Conservation (phyloP, 2,888 invertebrate genomes). For the Diarsia dahlii region DNA sequence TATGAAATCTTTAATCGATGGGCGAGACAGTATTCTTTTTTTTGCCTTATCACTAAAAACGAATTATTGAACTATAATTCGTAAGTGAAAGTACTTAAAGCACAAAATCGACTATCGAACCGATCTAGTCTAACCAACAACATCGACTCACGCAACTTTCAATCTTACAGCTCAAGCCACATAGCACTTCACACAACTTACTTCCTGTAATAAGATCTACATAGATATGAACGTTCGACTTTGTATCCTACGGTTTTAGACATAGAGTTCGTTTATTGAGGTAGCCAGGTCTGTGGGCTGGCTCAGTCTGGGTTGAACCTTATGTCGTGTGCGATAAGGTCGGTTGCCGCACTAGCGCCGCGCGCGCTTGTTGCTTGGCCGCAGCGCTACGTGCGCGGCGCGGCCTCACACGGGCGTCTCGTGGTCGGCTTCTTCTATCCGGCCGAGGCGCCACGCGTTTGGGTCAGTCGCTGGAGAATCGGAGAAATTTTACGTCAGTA, state of each 20-base stretch:
- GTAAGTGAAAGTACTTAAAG: conserved; percentile 49
- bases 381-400: conserved; percentile 82
- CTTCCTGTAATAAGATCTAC: conserved; percentile 63
- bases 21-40: conserved; percentile 1
- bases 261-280: conserved; percentile 58
- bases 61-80: conserved; percentile 61
- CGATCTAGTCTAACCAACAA: conserved; percentile 34
- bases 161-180: conserved; percentile 50
- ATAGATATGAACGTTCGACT: conserved; percentile 58
- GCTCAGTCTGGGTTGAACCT: conserved; percentile 45
- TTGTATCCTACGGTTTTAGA: conserved; percentile 40
- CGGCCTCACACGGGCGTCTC: conserved; percentile 94
- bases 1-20: conserved; percentile 41
- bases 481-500: conserved; percentile 18
- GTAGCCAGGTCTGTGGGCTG: conserved; percentile 43
- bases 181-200: conserved; percentile 41
- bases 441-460: conserved; percentile 95
- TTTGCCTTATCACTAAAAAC: conserved; percentile 52
- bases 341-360: conserved; percentile 44
- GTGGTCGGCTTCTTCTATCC: conserved; percentile 95
- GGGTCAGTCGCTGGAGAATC: conserved; percentile 92
- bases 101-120: conserved; percentile 55
- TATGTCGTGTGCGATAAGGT: conserved; percentile 25
- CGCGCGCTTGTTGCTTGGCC: conserved; percentile 74
- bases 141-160: conserved; percentile 38